Base-by-base conservation (phyloP, 2,888 invertebrate species). In the Ashinkailepas kermadecensis region DNA sequence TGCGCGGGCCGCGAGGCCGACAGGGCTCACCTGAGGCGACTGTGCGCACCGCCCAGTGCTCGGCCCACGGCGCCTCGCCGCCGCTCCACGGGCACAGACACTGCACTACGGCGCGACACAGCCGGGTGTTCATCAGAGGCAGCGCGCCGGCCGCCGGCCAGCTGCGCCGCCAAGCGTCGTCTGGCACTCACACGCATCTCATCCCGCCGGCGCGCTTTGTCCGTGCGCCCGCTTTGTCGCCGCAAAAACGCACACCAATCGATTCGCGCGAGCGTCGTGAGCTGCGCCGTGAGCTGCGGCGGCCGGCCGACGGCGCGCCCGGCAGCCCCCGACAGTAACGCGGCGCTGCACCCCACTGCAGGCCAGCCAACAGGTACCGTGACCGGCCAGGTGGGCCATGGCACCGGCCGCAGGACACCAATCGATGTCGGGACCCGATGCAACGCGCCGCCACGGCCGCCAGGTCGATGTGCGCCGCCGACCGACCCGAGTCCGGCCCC, bases 161-260 rank as follows among this genome's bases (percentile, higher is more conserved):
- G 39, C 70, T 39, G 70, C 70, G 25, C 12, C 39, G 39, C 39
- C 70, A 18, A 4, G 39, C 70, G 70, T 15, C 70, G 70, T 67
- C 67, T 67, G 67, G 25, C 65, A 25, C 25, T 70, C 70, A 39
- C 70, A 70, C 70, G 70, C 67, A 39, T 25, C 23, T 65, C 65
- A 10, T 70, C 70, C 23, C 6, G 39, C 11, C 23, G 11, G 23
- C 23, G 11, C n/a, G 65, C n/a, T 64, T 18, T 7, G 25, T 6
- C 67, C 25, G 12, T 13, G 65, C 4, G 15, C 39, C 13, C 70
- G 25, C 70, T 70, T 23, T 39, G 70, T 70, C 11, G 15, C 70
- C 25, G 70, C 13, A 70, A 70, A 70, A 70, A 70, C 67, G 67
- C n/a, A 12, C 15, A 15, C 12, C 70, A 39, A 39, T 70, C 70